A percentile compares a stretch with the other conserved stretches of the same genome.
These are phyloP conservation scores for Myotis davidii DNA, from an alignment of 2,113 vertebrate genomes.

Conservation along the genomic window DNA sequence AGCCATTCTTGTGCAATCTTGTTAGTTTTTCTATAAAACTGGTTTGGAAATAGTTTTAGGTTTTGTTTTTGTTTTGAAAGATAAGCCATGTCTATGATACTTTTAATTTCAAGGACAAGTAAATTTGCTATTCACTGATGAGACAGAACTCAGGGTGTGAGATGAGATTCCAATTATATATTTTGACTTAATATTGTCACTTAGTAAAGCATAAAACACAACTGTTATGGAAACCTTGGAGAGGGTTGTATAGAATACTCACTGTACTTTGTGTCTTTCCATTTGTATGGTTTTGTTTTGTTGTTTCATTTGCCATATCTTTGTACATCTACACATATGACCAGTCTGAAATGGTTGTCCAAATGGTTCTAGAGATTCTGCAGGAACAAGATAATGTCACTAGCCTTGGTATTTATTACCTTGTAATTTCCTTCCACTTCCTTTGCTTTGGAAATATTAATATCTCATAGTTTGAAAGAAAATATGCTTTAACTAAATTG, in stretches of 20 bases:
- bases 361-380: neutral
- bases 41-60: neutral
- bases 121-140: neutral
- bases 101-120: neutral
- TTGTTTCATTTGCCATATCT: neutral
- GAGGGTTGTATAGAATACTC: neutral
- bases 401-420: neutral
- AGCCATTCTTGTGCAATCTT: neutral
- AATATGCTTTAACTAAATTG: neutral
- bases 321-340: neutral
- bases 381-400: neutral
- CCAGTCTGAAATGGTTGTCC: neutral
- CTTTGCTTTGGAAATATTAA: neutral
- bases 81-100: neutral
- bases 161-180: neutral
- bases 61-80: neutral
- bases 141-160: neutral
- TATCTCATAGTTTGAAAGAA: neutral
- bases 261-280: neutral
- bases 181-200: neutral
- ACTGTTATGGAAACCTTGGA: neutral
- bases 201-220: neutral
- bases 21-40: neutral
- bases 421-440: neutral
- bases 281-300: neutral